Evolutionary conservation across 2,888 invertebrate genomes (phyloP), one percentile per base, ranked within the genome.

Genomic region (Drosophila parthenogenetica): DNA sequence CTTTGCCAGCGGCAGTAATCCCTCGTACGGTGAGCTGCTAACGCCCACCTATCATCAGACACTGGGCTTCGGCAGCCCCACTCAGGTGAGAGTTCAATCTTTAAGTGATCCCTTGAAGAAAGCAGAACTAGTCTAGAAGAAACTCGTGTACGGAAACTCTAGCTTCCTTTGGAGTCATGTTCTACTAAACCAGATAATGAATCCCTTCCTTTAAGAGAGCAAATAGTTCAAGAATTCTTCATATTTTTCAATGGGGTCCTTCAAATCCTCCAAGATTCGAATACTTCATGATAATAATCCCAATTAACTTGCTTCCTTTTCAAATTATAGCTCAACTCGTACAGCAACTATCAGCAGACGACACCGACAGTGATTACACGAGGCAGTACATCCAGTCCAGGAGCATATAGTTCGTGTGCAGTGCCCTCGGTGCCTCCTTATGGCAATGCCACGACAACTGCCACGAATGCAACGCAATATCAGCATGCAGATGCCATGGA

Each of bases 1-100:
- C 0, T 90, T 87, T 73, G 60, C 81, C 29, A 79, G 72, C 48
- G 79, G 81, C 5, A 78, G 67, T 69, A 87, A 78, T 73, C 87
- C 89, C 45, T 89, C 88, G 35, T 91, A 91, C 54, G 90, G 90
- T 49, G 91, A 91, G 63, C 76, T 91, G 17, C 62, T 90, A 57
- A 89, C 48, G 77, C 89, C 49, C 80, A 83, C 82, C 50, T 89
- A 50, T 54, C 84, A 87, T 73, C 90, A 81, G 48, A 81, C 73
- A 43, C 65, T 90, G 32, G 82, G 82, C 65, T 91, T 89, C 72
- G 65, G 81, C 53, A 77, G 74, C 58, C 60, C 78, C 29, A 35
- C 35, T 35, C 90, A 90, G 83, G 90, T 90, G 39, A 78, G 84
- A 69, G 25, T 17, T 11, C 11, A 17, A 11, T 11, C 16, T 39